phyloP scores from a whole-genome alignment of 1,140 invertebrate genomes.

The Venustaconcha ellipsiformis region DNA sequence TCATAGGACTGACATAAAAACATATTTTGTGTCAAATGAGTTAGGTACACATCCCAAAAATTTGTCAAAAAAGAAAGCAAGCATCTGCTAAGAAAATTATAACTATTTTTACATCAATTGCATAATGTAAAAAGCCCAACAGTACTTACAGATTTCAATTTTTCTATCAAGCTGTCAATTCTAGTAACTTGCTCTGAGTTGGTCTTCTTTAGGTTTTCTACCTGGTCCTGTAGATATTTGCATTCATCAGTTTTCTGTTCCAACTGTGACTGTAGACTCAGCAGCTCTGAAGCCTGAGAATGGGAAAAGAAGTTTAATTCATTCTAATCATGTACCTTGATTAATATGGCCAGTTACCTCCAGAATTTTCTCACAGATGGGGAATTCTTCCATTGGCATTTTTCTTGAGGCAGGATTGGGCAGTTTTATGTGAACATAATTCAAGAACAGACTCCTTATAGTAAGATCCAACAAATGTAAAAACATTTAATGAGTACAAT shows the following conservation, averaged over 20 bases:
- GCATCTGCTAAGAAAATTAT: not conserved
- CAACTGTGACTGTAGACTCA: conserved; percentile 83
- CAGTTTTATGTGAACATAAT: no score
- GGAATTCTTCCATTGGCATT: no score
- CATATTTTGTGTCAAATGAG: no score
- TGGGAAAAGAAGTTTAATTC: conserved; percentile 1
- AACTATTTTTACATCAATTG: not conserved
- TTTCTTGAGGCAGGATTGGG: no score
- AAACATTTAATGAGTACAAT: no score
- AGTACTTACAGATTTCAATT: conserved; percentile 74
- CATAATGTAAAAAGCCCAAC: not conserved
- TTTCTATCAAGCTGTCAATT: conserved; percentile 80
- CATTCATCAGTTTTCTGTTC: conserved; percentile 83
- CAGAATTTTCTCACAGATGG: no score
- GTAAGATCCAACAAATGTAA: no score
- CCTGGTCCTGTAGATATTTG: conserved; percentile 44
- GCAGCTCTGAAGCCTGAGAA: conserved; percentile 73
- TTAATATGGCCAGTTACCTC: no score
- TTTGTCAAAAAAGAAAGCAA: not conserved
- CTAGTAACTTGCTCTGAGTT: conserved; percentile 78
- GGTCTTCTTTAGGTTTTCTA: conserved; percentile 75
- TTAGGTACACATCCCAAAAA: no score
- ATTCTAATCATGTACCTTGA: no score
- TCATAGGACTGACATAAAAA: no score
- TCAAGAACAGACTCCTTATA: no score